Base-by-base conservation (phyloP, 1,140 invertebrate genomes). In the Leptinotarsa undecemlineata region DNA sequence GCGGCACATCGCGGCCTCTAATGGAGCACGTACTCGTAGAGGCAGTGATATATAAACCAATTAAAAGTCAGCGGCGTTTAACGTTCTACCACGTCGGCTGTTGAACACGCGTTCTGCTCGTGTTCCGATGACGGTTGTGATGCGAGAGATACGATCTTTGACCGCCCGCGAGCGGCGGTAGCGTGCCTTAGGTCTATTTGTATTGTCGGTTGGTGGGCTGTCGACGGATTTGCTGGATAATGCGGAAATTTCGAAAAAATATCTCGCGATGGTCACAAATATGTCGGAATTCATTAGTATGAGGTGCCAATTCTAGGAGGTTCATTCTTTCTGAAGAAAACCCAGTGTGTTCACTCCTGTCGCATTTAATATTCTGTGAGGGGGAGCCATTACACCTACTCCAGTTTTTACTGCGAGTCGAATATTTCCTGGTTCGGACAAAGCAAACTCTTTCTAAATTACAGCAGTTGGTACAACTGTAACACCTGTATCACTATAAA, bases 51-150 rank as follows among this genome's bases (percentile, higher is more conserved):
- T 81, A 81, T 81, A 80, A 81, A 81, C 79, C 81, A 82, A 82
- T 82, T 82, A 82, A 82, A 82, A 82, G 80, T 81, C 77, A 77
- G 78, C 76, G 79, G 81, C 76, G 80, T 82, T 82, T 82, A 82
- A 82, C 76, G 79, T 82, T 80, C 81, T 82, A 76, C 80, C 75
- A 77, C 77, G 77, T 76, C 80, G 81, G 81, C 81, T 80, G 79
- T 74, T 77, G 77, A 80, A 82, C 81, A 81, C 80, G 80, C 80
- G 80, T 80, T 75, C 76, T 42, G 33, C 33, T 70, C 78, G 76
- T 81, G 80, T 80, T 79, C 76, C 78, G 79, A 81, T 81, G 79
- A 79, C 78, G 78, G 78, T 76, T 73, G 33, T 42, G 33, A 42
- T 69, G 72, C 68, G 70, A 69, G 77, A 80, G 26, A 63, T 79